Evolutionary conservation across 2,888 invertebrate genomes (phyloP).

Genomic region (Helobdella robusta): DNA sequence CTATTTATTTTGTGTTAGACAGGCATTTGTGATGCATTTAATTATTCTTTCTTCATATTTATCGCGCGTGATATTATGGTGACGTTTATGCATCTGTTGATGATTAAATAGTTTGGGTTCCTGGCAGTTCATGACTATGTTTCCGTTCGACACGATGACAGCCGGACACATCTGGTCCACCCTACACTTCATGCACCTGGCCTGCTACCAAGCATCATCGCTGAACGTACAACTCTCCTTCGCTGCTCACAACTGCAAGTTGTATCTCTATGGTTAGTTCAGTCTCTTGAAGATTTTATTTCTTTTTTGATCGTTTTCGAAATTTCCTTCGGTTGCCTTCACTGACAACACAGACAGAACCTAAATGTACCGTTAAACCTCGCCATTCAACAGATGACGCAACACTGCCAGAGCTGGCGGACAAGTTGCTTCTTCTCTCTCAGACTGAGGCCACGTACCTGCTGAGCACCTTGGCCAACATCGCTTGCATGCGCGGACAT

Average conservation of each 20-base stretch:
- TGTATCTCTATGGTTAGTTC: constrained; percentile 14
- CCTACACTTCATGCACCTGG: constrained; percentile 41
- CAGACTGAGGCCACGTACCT: constrained; percentile 69
- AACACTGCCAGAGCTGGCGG: constrained; percentile 41
- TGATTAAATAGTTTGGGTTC: constrained; percentile 57
- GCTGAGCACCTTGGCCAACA: constrained; percentile 68
- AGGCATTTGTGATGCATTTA: too few relatives aligned
- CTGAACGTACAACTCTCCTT: constrained; percentile 4
- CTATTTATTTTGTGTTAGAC: too few relatives aligned
- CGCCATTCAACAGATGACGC: constrained; percentile 27
- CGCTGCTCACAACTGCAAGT: constrained; percentile 19
- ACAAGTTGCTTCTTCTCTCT: constrained; percentile 58
- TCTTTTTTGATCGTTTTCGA: neutral
- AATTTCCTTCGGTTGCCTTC: too few relatives aligned
- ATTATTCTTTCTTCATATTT: too few relatives aligned
- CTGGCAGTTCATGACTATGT: constrained; percentile 70
- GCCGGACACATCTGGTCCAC: constrained; percentile 49
- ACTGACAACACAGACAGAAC: too few relatives aligned
- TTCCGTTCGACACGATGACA: constrained; percentile 54
- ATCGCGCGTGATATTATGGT: too few relatives aligned
- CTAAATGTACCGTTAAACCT: neutral
- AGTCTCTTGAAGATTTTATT: neutral
- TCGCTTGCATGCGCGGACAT: constrained; percentile 57
- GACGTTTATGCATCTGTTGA: too few relatives aligned
- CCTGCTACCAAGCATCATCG: constrained; percentile 20